phyloP scores from a whole-genome alignment of 2,888 invertebrate genomes.

The Rhagonycha fulva region DNA sequence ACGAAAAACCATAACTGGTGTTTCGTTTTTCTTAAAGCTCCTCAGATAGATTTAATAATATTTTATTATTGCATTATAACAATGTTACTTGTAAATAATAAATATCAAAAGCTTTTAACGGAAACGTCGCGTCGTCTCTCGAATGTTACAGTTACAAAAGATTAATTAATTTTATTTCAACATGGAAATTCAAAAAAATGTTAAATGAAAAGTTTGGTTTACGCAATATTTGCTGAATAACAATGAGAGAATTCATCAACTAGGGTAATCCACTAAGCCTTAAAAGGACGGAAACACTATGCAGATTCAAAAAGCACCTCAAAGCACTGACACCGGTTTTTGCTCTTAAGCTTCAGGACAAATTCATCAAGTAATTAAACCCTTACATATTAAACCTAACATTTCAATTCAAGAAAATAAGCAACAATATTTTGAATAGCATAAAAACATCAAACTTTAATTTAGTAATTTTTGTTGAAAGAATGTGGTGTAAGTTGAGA shows the following conservation, averaged over 20 bases:
- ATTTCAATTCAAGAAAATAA: neutral
- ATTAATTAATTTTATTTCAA: neutral
- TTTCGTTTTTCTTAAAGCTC: too few species aligned
- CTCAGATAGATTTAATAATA: too few species aligned
- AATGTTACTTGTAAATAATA: too few species aligned
- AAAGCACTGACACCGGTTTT: neutral
- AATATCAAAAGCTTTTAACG: too few species aligned
- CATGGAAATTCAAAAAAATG: neutral
- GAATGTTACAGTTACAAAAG: neutral
- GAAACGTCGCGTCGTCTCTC: neutral
- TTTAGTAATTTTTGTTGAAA: too few species aligned
- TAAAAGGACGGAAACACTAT: neutral
- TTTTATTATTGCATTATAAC: too few species aligned
- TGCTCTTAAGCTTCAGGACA: neutral
- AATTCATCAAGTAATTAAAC: neutral
- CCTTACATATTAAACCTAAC: neutral
- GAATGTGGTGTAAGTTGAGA: too few species aligned
- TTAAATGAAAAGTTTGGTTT: neutral
- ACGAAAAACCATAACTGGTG: neutral
- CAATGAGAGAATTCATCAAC: neutral
- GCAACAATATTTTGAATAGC: too few species aligned
- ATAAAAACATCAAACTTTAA: too few species aligned
- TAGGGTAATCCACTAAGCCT: neutral
- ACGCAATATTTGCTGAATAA: neutral
- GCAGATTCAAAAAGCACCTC: neutral